Evolutionary conservation across 2,888 invertebrate species (phyloP).

Genomic region (Drosophila melanosoma): DNA sequence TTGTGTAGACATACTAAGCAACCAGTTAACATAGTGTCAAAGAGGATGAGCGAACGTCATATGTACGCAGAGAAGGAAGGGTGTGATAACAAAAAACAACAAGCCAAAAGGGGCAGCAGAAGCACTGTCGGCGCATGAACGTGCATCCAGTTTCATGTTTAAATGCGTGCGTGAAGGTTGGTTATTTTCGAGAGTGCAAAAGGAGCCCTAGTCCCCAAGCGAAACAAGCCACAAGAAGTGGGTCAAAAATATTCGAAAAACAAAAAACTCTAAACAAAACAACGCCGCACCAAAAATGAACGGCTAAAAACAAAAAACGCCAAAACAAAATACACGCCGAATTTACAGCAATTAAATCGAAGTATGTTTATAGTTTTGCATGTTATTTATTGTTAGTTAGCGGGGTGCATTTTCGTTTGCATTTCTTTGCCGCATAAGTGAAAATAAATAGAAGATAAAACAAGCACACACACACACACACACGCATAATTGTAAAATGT

Average conservation of each 20-base stretch:
- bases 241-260: slow-evolving; percentile 67
- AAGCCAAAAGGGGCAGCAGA: slow-evolving; percentile 64
- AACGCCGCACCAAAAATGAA: slow-evolving; percentile 42
- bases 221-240: slow-evolving; percentile 59
- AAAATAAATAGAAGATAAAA: slow-evolving; percentile 78
- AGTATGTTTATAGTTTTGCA: slow-evolving; percentile 59
- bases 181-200: slow-evolving; percentile 58
- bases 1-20: neutral
- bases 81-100: slow-evolving; percentile 46
- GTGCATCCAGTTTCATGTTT: slow-evolving; percentile 70
- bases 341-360: slow-evolving; percentile 38
- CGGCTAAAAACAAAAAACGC: slow-evolving; percentile 25
- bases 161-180: slow-evolving; percentile 79
- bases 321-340: slow-evolving; percentile 31
- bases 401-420: slow-evolving; percentile 54
- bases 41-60: slow-evolving; percentile 7
- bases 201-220: slow-evolving; percentile 61
- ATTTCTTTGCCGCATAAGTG: slow-evolving; percentile 77
- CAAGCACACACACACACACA: slow-evolving; percentile 32
- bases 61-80: slow-evolving; percentile 7
- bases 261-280: slow-evolving; percentile 35
- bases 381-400: slow-evolving; percentile 44
- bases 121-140: slow-evolving; percentile 62
- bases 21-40: neutral
- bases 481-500: slow-evolving; percentile 32